Conservation (phyloP, 1,140 invertebrate genomes). For the Trypoxylus dichotomus region DNA sequence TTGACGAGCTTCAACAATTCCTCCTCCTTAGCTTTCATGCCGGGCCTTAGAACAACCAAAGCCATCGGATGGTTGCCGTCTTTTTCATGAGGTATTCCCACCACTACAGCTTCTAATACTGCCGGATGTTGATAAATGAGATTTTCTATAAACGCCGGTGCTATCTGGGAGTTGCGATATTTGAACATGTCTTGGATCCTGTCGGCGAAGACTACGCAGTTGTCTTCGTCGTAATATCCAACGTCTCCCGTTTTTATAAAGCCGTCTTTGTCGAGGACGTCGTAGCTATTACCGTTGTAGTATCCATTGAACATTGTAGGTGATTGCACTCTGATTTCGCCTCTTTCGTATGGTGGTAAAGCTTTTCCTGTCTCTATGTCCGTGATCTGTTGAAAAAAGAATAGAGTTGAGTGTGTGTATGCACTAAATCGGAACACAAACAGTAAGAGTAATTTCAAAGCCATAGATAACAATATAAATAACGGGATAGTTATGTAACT, state of each 20-base stretch:
- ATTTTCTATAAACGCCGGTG: slow-evolving; percentile 59
- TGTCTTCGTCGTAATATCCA: slow-evolving; percentile 64
- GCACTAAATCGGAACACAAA: too few species aligned
- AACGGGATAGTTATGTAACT: too few species aligned
- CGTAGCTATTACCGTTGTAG: slow-evolving; percentile 61
- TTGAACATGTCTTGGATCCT: slow-evolving; percentile 81
- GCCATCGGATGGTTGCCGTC: slow-evolving; percentile 67
- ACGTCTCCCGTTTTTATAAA: slow-evolving; percentile 78
- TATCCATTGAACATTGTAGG: slow-evolving; percentile 59
- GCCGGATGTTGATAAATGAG: slow-evolving; percentile 63
- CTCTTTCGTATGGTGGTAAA: slow-evolving; percentile 54
- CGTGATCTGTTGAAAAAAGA: slow-evolving; percentile 37
- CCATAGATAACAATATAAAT: too few species aligned
- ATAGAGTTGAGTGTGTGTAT: neutral
- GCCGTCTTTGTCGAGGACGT: slow-evolving; percentile 63
- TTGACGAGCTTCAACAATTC: slow-evolving; percentile 54
- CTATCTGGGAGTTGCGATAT: slow-evolving; percentile 51
- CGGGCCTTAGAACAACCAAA: slow-evolving; percentile 60
- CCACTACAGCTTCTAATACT: slow-evolving; percentile 67
- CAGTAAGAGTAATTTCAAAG: too few species aligned
- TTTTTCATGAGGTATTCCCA: slow-evolving; percentile 61
- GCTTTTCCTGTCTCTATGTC: slow-evolving; percentile 54
- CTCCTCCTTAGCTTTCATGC: slow-evolving; percentile 47
- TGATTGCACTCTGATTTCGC: slow-evolving; percentile 60
- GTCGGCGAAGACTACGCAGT: slow-evolving; percentile 68